Evolutionary conservation across 2,113 vertebrate species (phyloP), one percentile per base, ranked within the genome.

Genomic region (Genyomyrus donnyi): DNA sequence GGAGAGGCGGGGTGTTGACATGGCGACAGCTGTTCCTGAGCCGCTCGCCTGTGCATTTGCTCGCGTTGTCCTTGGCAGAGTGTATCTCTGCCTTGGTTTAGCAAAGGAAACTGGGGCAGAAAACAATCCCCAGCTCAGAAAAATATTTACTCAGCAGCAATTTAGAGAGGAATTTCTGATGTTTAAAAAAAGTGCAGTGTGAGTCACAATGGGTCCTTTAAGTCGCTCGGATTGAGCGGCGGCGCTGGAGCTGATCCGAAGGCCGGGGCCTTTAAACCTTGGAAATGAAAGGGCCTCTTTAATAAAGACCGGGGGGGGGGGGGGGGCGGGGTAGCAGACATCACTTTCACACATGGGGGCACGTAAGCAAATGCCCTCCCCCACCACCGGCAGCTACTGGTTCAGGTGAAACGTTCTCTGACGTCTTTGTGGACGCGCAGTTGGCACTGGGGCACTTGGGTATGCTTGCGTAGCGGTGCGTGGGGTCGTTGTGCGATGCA

Each of bases 121-220:
- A 48, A 85, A 80, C 39, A 77, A 91, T 83, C 88, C 58, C 89
- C 92, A 93, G 89, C 52, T 91, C 93, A 92, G n/a, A 84, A 93
- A 96, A 96, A 96, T 95, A 96, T 97, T 97, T 96, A 94, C 93
- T 95, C 92, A 92, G 94, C 95, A 94, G 94, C 94, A 93, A 93
- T 93, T 95, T 95, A 93, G 48, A 50, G 91, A 93, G 93, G 94
- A 95, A 95, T 96, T 93, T 92, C 74, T 90, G 91, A 95, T 93
- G 93, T 94, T 96, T 0, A 93, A 95, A 95, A 95, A 91, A 92
- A 91, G 93, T 92, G 94, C 93, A 85, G 92, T 91, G 92, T 92
- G 93, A 92, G 92, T 93, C 91, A 97, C 96, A 97, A 97, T 96
- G 92, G 95, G 92, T 87, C 93, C 95, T 96, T 97, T 97, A 96